Evolutionary conservation across 2,888 invertebrate genomes (phyloP).

Genomic region (Pyralis farinalis): DNA sequence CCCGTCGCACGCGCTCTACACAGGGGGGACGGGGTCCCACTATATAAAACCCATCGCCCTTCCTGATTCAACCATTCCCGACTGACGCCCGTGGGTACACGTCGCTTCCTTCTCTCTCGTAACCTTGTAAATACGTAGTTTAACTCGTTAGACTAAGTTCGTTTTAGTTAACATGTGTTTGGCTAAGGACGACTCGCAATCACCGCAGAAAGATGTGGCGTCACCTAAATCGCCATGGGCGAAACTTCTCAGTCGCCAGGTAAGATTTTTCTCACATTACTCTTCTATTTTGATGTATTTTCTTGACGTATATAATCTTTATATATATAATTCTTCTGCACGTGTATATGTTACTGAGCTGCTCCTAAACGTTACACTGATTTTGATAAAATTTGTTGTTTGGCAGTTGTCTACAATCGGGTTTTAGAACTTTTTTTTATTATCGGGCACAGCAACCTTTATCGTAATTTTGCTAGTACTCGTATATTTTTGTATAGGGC

Average conservation of each 20-base stretch:
- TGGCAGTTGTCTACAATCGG: no score
- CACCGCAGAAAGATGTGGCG: constrained; percentile 62
- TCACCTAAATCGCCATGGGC: constrained; percentile 80
- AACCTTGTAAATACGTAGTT: constrained; percentile 71
- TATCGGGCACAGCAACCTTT: no score
- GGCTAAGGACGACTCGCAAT: constrained; percentile 68
- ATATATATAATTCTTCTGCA: no score
- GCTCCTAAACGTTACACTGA: no score
- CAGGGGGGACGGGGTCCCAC: constrained; percentile 35
- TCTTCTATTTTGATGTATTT: no score
- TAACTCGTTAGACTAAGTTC: constrained; percentile 51
- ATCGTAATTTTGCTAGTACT: no score
- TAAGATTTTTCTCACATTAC: constrained; percentile 39
- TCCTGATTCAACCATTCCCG: constrained; percentile 73
- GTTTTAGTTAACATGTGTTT: constrained; percentile 74
- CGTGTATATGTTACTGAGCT: no score
- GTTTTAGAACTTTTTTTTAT: no score
- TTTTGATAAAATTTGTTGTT: no score
- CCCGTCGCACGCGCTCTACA: constrained; percentile 36
- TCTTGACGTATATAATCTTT: no score
- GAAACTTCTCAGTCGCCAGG: constrained; percentile 79
- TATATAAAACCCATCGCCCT: constrained; percentile 69
- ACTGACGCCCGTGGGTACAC: constrained; percentile 60
- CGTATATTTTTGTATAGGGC: no score
- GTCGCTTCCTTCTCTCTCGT: constrained; percentile 45